phyloP scores from a whole-genome alignment of 2,113 vertebrate species.

The Anser cygnoides region DNA sequence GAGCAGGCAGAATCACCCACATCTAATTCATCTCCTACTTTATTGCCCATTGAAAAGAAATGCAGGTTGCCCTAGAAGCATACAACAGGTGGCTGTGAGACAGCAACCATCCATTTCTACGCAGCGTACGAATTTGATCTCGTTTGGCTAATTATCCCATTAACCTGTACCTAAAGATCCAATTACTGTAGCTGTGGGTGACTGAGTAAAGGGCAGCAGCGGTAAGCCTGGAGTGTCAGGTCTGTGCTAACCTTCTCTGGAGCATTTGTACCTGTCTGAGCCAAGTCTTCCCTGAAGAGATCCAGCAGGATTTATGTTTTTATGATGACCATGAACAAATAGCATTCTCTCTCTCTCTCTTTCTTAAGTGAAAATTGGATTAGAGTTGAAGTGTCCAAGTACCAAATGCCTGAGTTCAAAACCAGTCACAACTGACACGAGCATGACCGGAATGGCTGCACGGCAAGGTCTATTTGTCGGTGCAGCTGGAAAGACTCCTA shows the following conservation, averaged over 20 bases:
- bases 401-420: background rate
- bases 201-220: constrained; percentile 69
- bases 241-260: background rate
- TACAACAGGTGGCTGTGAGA: constrained; percentile 64
- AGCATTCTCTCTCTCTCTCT: background rate
- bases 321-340: background rate
- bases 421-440: background rate
- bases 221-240: background rate
- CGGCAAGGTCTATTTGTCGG: background rate
- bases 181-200: constrained; percentile 73
- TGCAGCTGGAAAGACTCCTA: background rate
- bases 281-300: background rate
- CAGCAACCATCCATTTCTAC: constrained; percentile 74
- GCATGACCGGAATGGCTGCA: background rate
- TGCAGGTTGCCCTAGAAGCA: constrained; percentile 46
- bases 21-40: constrained; percentile 72
- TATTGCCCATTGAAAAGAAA: constrained; percentile 67
- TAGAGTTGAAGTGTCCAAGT: background rate
- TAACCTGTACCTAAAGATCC: constrained; percentile 79
- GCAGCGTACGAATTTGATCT: constrained; percentile 61
- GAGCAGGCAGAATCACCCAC: constrained; percentile 52
- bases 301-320: background rate
- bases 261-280: constrained; percentile 21
- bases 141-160: constrained; percentile 79
- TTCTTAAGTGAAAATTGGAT: background rate